Conservation (phyloP, 1,140 invertebrate species). For the Laupala kohalensis region DNA sequence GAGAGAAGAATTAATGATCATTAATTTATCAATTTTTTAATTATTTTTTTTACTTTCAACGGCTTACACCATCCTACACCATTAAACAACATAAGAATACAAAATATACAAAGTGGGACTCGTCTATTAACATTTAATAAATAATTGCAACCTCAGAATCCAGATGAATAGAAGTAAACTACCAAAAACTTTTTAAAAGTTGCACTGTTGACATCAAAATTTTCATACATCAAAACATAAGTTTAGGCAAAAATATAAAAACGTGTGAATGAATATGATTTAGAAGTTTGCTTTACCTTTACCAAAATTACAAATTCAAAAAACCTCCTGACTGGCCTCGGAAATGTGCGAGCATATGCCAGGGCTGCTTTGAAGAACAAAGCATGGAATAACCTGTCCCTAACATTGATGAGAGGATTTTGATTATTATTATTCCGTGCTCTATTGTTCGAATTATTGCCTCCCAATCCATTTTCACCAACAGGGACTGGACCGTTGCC, state of each 20-base stretch:
- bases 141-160: no score
- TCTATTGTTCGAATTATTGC: conserved; percentile 20
- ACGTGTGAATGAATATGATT: neutral
- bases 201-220: no score
- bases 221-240: no score
- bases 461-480: neutral
- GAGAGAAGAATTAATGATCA: conserved; percentile 7
- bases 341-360: conserved; percentile 79
- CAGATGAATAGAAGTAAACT: no score
- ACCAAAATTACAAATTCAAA: conserved; percentile 84
- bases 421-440: conserved; percentile 24
- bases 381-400: conserved; percentile 90
- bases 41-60: no score
- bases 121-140: no score
- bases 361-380: conserved; percentile 84
- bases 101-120: no score
- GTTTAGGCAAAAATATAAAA: neutral
- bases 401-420: conserved; percentile 67
- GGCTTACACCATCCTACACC: no score
- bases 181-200: no score
- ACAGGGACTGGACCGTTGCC: neutral
- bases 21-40: conserved; percentile 3
- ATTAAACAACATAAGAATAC: no score
- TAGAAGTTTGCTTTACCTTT: conserved; percentile 41
- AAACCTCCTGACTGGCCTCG: conserved; percentile 67